Evolutionary conservation across 2,113 vertebrate genomes (phyloP).

Genomic region (Promerops cafer): DNA sequence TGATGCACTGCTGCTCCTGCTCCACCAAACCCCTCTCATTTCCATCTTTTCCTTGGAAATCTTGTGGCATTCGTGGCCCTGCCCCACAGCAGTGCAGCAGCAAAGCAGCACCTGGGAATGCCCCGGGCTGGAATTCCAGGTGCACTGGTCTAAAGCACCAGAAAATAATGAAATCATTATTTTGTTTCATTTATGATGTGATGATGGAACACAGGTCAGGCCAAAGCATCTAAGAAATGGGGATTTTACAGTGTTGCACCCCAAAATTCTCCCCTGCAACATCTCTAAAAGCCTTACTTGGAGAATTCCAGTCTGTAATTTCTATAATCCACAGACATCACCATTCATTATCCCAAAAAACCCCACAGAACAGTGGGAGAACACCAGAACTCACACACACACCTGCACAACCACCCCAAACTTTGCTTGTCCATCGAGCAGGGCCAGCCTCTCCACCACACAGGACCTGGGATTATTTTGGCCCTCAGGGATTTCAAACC

Average conservation of each 20-base stretch:
- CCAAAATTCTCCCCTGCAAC: background rate
- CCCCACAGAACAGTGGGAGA: background rate
- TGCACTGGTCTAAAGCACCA: background rate
- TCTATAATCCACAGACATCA: background rate
- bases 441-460: background rate
- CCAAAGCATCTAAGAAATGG: background rate
- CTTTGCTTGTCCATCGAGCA: background rate
- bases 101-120: background rate
- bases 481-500: constrained; percentile 30
- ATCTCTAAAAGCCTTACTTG: background rate
- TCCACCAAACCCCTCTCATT: background rate
- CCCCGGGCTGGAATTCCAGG: background rate
- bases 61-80: background rate
- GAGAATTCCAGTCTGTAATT: constrained; percentile 18
- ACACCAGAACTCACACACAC: background rate
- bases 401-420: background rate
- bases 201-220: background rate
- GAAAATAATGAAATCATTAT: background rate
- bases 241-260: background rate
- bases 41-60: background rate
- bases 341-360: background rate
- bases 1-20: background rate
- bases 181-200: background rate
- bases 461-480: background rate
- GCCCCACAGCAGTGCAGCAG: background rate